Evolutionary conservation across 2,888 invertebrate genomes (phyloP), one percentile per base, ranked within the genome.

Genomic region (Mechanitis messenoides): DNA sequence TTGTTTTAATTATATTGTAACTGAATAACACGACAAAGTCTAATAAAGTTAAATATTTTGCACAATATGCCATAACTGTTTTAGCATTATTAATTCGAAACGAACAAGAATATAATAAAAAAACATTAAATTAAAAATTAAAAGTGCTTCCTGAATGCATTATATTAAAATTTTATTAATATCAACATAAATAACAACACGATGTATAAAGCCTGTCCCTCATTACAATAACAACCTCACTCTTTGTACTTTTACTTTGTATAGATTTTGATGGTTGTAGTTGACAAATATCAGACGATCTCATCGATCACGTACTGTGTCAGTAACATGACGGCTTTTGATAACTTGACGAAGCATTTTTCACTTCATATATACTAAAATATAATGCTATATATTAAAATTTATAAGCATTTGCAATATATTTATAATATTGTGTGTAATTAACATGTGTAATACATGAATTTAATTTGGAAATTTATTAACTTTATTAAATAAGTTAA

Each of bases 321-420:
- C 57, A 45, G 33, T 56, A 55, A 59, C 59, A 50, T 62, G 78
- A 74, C 78, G 74, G 74, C 79, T 80, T 80, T 78, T 77, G 76
- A 78, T 78, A 78, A 80, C 81, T 81, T 81, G 79, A 79, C 77
- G 77, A 78, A 77, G 77, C 79, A 78, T 80, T 80, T 82, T 81
- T 81, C 31, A 50, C 50, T 47, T 47, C 47, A 47, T 46, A 57
- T 57, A 46, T 46, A 57, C 33, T 46, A 20, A 47, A 57, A 20
- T 20, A 20, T 0, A 33, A 35, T 73, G 74, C 69, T 74, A 20
- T 33, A 20, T 12, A 55, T 33, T 6, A 47, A 47, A 20, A 45
- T 20, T 20, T 20, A 20, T 20, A 20, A 20, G 4, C 12, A 57
- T 57, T 57, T 46, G 57, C 33, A 12, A 35, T 57, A 33, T 46